Conservation (phyloP, 1,140 invertebrate genomes). For the Musca domestica region DNA sequence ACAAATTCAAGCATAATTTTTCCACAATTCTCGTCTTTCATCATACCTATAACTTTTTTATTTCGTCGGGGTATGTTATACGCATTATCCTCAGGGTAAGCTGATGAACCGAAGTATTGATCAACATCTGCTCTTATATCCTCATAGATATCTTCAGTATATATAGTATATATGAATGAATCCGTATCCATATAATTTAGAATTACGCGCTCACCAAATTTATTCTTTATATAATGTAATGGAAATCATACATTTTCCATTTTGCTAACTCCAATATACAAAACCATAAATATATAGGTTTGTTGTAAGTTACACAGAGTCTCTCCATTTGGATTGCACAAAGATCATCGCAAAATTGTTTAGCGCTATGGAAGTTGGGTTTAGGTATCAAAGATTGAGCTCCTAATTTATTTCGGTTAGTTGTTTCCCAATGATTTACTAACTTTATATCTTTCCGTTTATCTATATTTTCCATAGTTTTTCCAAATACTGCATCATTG, state of each 20-base stretch:
- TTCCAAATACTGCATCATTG: constrained; percentile 56
- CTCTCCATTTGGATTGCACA: constrained; percentile 48
- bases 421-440: constrained; percentile 44
- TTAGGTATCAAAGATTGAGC: constrained; percentile 44
- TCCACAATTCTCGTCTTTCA: too few relatives aligned
- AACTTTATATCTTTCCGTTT: constrained; percentile 54
- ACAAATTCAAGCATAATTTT: constrained; percentile 8
- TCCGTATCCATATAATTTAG: constrained; percentile 30
- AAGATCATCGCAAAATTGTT: constrained; percentile 50
- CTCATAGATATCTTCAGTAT: too few relatives aligned
- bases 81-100: not conserved
- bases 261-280: constrained; percentile 52
- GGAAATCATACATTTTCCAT: constrained; percentile 46
- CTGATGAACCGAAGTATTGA: too few relatives aligned
- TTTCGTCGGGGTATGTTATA: constrained; percentile 9
- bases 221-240: constrained; percentile 36
- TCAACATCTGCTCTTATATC: too few relatives aligned
- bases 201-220: constrained; percentile 43
- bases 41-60: too few relatives aligned
- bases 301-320: constrained; percentile 45
- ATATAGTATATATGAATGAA: too few relatives aligned
- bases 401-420: constrained; percentile 41
- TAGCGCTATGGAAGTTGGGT: constrained; percentile 49
- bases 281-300: constrained; percentile 54
- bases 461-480: constrained; percentile 57